Evolutionary conservation across 2,113 vertebrate genomes (phyloP), one percentile per base, ranked within the genome.

Genomic region (Brachyistius frenatus): DNA sequence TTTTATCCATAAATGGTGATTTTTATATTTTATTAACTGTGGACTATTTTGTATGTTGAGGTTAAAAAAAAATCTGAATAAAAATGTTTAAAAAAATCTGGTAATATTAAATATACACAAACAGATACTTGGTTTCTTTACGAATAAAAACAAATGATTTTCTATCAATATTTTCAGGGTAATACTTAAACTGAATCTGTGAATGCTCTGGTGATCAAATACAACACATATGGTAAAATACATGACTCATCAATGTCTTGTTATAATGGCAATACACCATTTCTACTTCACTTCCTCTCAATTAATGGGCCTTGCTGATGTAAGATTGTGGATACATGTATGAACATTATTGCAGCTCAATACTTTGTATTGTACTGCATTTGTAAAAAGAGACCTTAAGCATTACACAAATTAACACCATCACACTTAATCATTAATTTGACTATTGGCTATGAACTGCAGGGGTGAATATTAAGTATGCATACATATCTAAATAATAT

Each of bases 21-120:
- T 78, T 66, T 71, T 70, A 5, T 62, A 30, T 85, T 84, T 57
- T 61, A 64, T 64, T 62, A 35, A 62, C 69, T 75, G 7, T 47
- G 10, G 39, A 10, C 15, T 23, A 3, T 49, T 55, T 70, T 61
- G 13, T 11, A 65, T 63, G 16, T 16, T 69, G 4, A 32, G 58
- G 5, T 15, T 14, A 14, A 31, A 31, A 32, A 14, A 7, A 9
- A 3, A 3, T 23, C 3, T 5, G 13, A 54, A 55, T 37, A 39
- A 0, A 8, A 65, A 36, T 50, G 13, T 6, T 3, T 16, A 50
- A 6, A 16, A n/a, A 50, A 16, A 44, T 44, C 41, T 13, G 10
- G 13, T 44, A 13, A 11, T 44, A 44, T 2, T 11, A 44, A 44
- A 44, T 3, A 44, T 3, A 44, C 23, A 23, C 23, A 23, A 23